Conservation (phyloP, 1,140 invertebrate genomes). For the Drosophila bipectinata region DNA sequence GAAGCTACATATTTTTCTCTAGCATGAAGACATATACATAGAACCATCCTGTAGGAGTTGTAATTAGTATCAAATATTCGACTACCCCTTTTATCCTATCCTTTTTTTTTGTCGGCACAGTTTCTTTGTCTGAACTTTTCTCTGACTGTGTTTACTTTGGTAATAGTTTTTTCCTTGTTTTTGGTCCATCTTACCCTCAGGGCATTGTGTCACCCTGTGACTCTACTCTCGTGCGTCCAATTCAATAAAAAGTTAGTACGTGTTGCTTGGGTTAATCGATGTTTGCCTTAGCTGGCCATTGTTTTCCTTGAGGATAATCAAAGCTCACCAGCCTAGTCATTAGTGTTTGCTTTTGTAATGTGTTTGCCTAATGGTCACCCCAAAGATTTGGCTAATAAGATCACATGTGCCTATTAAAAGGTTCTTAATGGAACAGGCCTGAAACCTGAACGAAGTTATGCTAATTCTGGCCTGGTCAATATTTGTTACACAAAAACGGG, state of each 20-base stretch:
- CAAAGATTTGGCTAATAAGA: slow-evolving; percentile 32
- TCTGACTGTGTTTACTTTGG: slow-evolving; percentile 37
- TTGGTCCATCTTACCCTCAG: background rate
- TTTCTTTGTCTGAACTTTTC: slow-evolving; percentile 11
- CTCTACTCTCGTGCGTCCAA: slow-evolving; percentile 38
- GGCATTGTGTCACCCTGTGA: slow-evolving; percentile 10
- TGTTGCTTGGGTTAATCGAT: slow-evolving; percentile 53
- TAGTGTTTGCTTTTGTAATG: slow-evolving; percentile 38
- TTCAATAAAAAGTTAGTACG: slow-evolving; percentile 52
- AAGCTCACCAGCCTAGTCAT: slow-evolving; percentile 8
- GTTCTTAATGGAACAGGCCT: slow-evolving; percentile 19
- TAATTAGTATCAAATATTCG: no score
- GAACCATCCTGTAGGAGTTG: no score
- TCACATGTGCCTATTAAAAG: slow-evolving; percentile 36
- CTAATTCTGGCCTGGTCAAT: slow-evolving; percentile 23
- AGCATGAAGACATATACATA: no score
- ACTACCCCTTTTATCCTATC: no score
- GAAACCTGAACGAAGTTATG: slow-evolving; percentile 21
- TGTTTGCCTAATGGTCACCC: slow-evolving; percentile 40
- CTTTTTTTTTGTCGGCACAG: background rate
- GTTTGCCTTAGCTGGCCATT: slow-evolving; percentile 1
- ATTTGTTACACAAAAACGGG: slow-evolving; percentile 7
- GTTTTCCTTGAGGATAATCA: slow-evolving; percentile 6
- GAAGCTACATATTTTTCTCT: no score
- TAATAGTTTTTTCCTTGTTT: slow-evolving; percentile 37